These are phyloP conservation scores for Brachypteracias leptosomus DNA, from an alignment of 2,113 vertebrate genomes.

Conservation along the genomic window DNA sequence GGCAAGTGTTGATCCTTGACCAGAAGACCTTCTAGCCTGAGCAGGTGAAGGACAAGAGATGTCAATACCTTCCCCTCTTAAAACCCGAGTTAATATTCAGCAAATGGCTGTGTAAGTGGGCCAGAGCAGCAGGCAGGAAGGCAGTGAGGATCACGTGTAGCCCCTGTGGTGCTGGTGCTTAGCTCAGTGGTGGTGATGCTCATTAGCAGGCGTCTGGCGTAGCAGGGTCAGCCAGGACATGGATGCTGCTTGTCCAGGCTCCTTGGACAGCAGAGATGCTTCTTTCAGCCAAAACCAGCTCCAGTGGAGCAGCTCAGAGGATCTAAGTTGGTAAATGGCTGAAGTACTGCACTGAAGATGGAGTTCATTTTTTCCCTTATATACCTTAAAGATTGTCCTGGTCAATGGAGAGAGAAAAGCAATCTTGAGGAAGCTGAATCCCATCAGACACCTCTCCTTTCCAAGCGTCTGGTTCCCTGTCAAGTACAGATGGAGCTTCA, in stretches of 20 bases:
- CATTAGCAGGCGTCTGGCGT: not conserved
- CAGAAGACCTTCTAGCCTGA: not conserved
- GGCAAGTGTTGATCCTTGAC: not conserved
- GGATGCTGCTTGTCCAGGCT: not conserved
- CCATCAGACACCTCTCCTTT: not conserved
- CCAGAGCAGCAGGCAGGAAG: not conserved
- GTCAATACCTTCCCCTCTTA: not conserved
- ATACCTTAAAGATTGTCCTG: not conserved
- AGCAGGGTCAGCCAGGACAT: not conserved
- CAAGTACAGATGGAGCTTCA: not conserved
- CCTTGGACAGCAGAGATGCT: not conserved
- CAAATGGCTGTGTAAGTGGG: not conserved
- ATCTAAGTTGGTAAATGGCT: not conserved
- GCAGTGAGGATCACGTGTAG: fast-evolving
- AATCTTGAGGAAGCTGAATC: not conserved
- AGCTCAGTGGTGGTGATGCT: not conserved
- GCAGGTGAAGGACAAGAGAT: not conserved
- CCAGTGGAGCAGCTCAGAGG: not conserved
- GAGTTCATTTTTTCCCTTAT: not conserved
- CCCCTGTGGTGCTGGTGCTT: not conserved
- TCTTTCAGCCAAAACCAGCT: not conserved
- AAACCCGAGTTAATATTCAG: not conserved
- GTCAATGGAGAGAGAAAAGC: not conserved
- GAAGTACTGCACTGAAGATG: not conserved
- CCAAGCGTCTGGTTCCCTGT: not conserved